phyloP scores from a whole-genome alignment of 2,797 vertebrate species.

The Gila robusta region DNA sequence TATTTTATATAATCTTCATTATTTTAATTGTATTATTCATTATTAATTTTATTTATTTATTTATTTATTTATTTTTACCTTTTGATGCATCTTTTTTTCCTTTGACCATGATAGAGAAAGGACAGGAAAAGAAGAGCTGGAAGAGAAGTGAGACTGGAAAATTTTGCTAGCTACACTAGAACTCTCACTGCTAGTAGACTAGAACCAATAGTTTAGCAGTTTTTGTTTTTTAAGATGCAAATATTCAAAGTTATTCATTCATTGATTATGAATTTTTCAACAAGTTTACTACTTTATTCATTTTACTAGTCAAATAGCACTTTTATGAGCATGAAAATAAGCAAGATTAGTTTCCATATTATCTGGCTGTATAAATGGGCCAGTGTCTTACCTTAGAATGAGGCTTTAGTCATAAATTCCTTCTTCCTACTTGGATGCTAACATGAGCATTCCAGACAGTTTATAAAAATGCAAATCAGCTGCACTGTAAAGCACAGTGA shows the following conservation, averaged over 20 bases:
- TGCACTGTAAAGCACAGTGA: neutral
- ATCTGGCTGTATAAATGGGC: neutral
- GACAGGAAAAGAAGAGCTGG: neutral
- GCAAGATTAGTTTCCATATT: conserved; percentile 24
- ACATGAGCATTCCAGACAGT: conserved; percentile 2
- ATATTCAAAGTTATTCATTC: neutral
- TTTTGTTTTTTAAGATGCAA: conserved; percentile 1
- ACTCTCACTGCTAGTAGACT: neutral
- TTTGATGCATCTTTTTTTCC: neutral
- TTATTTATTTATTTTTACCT: neutral
- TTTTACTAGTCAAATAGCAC: conserved; percentile 31
- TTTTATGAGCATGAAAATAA: conserved; percentile 19
- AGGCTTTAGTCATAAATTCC: neutral
- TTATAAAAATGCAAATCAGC: conserved; percentile 31
- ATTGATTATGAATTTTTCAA: neutral
- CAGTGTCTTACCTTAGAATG: conserved; percentile 3
- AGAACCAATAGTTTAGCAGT: neutral
- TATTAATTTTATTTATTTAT: neutral
- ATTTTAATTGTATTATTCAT: neutral
- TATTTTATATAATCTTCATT: neutral
- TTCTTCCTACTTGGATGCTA: conserved; percentile 9
- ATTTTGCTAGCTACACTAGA: neutral
- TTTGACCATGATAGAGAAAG: too few species aligned
- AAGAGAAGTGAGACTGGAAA: neutral
- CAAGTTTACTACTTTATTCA: neutral